Base-by-base conservation (phyloP, 2,113 vertebrate species). In the Leptodactylus fuscus region DNA sequence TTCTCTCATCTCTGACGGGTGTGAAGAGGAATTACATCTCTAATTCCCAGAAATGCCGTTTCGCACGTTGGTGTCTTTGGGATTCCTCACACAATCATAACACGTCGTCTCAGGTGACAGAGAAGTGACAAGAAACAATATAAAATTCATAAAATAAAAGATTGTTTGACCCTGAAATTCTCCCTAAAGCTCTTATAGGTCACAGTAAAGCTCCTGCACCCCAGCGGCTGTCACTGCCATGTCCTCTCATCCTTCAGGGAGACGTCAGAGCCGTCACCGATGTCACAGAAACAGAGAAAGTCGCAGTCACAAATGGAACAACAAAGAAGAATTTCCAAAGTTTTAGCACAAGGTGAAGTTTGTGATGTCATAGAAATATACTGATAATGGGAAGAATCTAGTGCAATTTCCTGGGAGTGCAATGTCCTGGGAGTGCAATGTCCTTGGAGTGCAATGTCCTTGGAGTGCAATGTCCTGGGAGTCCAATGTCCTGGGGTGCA, bases 151-250 rank as follows among this genome's bases (percentile, higher is more conserved):
- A 62, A 38, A 44, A 60, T 8, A 67, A 81, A 67, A 60, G 24
- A 32, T 18, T 18, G 16, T 24, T 36, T 82, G 62, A 82, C 80
- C 44, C 48, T 70, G 65, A 34, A 81, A 51, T 70, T 32, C 78
- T 18, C 8, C n/a, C 34, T 60, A 24, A 34, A 48, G 60, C 60
- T 69, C n/a, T 69, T 32, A 12, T 4, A 48, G 38, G 58, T 81
- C 58, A 32, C 9, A 15, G 15, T 70, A 48, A 82, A 49, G 80
- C 80, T 70, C 27, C 27, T 7, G 24, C 41, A 82, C 24, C 60
- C 29, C 12, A n/a, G 46, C 5, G 41, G 2, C 80, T 70, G 80
- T 82, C 60, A 70, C 20, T 36, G 29, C 6, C 24, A 2, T 32
- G 12, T 29, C 79, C 32, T 20, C 1, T 34, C n/a, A 46, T 81